A percentile compares a stretch with the other conserved stretches of the same genome.
These are phyloP conservation scores for Eupithecia subumbrata DNA, from an alignment of 2,888 invertebrate genomes.

Conservation along the genomic window DNA sequence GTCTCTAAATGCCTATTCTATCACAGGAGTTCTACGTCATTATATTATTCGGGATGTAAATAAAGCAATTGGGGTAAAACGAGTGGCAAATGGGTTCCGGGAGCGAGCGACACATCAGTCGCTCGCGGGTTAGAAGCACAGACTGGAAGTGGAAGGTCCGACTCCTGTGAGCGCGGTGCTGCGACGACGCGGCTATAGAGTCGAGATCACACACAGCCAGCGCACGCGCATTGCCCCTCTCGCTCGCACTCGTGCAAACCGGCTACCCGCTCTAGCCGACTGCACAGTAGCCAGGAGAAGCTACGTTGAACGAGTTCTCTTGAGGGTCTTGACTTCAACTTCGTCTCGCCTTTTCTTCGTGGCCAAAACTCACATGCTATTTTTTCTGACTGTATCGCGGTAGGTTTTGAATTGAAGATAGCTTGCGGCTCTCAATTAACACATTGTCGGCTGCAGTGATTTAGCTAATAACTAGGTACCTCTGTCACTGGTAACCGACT, in stretches of 20 bases:
- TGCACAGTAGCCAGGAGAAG: constrained; percentile 78
- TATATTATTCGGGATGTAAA: constrained; percentile 67
- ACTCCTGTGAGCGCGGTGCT: constrained; percentile 57
- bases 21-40: constrained; percentile 70
- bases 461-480: constrained; percentile 44
- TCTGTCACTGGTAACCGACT: constrained; percentile 33
- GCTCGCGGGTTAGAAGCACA: constrained; percentile 74
- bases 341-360: constrained; percentile 73
- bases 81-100: constrained; percentile 68
- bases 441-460: constrained; percentile 62
- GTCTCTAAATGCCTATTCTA: constrained; percentile 56
- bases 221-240: constrained; percentile 65
- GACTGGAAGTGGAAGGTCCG: constrained; percentile 75
- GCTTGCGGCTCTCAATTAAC: constrained; percentile 72
- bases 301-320: constrained; percentile 78
- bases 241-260: constrained; percentile 39
- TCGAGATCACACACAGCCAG: constrained; percentile 57
- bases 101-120: constrained; percentile 73
- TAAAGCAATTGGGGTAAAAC: constrained; percentile 69
- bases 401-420: constrained; percentile 69
- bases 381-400: constrained; percentile 73
- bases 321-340: constrained; percentile 74
- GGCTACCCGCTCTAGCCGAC: constrained; percentile 49
- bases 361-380: constrained; percentile 70
- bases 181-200: constrained; percentile 64